phyloP scores from a whole-genome alignment of 2,797 vertebrate genomes.

The Micromesistius poutassou region DNA sequence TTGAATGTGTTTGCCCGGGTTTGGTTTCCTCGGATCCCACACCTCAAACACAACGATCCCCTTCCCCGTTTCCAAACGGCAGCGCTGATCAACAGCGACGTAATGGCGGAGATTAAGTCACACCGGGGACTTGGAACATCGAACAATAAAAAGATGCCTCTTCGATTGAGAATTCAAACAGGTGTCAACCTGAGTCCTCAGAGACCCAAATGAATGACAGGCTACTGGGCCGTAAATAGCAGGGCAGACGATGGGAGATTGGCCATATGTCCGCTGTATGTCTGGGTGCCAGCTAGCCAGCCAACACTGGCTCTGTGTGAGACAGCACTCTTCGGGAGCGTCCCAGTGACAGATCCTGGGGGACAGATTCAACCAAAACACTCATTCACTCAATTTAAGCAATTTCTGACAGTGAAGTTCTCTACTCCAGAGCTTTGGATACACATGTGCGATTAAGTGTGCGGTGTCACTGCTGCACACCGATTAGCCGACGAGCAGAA shows the following conservation, averaged over 20 bases:
- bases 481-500: conserved; percentile 46
- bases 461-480: conserved; percentile 24
- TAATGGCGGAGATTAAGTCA: conserved; percentile 54
- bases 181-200: conserved; percentile 71
- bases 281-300: conserved; percentile 50
- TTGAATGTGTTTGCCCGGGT: neutral
- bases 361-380: conserved; percentile 49
- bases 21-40: too few species aligned
- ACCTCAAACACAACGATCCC: too few species aligned
- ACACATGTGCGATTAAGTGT: conserved; percentile 30
- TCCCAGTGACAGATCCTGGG: conserved; percentile 64
- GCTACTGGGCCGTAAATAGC: conserved; percentile 73
- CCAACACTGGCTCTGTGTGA: conserved; percentile 56
- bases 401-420: conserved; percentile 23
- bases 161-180: conserved; percentile 76
- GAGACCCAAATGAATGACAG: conserved; percentile 66
- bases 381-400: conserved; percentile 41
- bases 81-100: conserved; percentile 9
- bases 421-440: conserved; percentile 33
- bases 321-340: conserved; percentile 60
- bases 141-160: conserved; percentile 37
- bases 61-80: neutral
- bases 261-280: conserved; percentile 72
- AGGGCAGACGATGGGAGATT: conserved; percentile 70
- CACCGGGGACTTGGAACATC: conserved; percentile 8